Evolutionary conservation across 92 coral and sea anemone species (phyloP).

Genomic region (Metridium senile): DNA sequence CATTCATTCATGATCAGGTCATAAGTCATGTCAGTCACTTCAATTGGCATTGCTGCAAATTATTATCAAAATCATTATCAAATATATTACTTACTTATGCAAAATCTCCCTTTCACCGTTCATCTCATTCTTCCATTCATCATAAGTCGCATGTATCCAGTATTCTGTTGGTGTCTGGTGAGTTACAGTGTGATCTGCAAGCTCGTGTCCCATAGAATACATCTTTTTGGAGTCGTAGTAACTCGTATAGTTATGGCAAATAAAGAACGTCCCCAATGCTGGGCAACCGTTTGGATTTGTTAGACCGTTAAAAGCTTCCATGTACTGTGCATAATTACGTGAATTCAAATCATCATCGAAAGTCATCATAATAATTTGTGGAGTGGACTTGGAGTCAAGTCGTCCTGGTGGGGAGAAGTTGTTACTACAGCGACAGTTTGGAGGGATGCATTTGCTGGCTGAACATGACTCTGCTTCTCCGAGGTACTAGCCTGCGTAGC

Average conservation of each 20-base stretch:
- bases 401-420: slow-evolving; percentile 70
- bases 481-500: no score
- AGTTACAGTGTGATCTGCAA: slow-evolving; percentile 79
- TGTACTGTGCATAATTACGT: slow-evolving; percentile 57
- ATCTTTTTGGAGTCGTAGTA: slow-evolving; percentile 66
- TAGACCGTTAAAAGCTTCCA: slow-evolving; percentile 63
- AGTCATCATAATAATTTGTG: slow-evolving; percentile 71
- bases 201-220: slow-evolving; percentile 72
- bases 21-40: no score
- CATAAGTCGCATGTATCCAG: slow-evolving; percentile 63
- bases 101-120: slow-evolving; percentile 71
- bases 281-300: slow-evolving; percentile 80
- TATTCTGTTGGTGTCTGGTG: slow-evolving; percentile 73
- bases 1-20: no score
- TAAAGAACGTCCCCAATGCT: slow-evolving; percentile 68
- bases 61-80: no score
- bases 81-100: slow-evolving; percentile 58
- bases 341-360: slow-evolving; percentile 69
- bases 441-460: slow-evolving; percentile 51
- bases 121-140: slow-evolving; percentile 75
- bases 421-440: slow-evolving; percentile 79
- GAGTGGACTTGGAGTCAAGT: slow-evolving; percentile 51
- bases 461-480: slow-evolving; percentile 76
- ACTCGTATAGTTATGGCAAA: slow-evolving; percentile 71
- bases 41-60: no score